A percentile compares a stretch with the other conserved stretches of the same genome.
phyloP scores from a whole-genome alignment of 2,888 invertebrate genomes.

The Pandemis corylana region DNA sequence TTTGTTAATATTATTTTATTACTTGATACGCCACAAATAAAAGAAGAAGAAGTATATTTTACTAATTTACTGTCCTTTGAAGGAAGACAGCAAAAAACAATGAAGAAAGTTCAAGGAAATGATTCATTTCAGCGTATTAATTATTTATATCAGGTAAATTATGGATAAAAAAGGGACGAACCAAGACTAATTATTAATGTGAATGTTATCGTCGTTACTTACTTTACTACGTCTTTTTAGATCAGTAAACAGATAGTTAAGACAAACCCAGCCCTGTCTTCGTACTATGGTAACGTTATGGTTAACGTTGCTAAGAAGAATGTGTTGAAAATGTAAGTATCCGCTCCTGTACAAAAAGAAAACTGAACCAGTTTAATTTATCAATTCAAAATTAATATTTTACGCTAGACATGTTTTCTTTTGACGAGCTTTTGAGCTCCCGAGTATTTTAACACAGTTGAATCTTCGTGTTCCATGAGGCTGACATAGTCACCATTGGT shows the following conservation, averaged over 20 bases:
- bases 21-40: no score
- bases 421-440: no score
- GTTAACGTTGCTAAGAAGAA: slow-evolving; percentile 85
- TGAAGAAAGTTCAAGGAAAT: slow-evolving; percentile 86
- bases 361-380: no score
- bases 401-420: no score
- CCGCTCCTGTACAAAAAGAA: no score
- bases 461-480: no score
- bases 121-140: slow-evolving; percentile 89
- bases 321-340: slow-evolving; percentile 84
- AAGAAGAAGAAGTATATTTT: no score
- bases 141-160: slow-evolving; percentile 87
- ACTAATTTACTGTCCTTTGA: background rate
- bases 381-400: no score
- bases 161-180: background rate
- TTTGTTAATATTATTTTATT: no score
- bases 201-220: slow-evolving; percentile 20
- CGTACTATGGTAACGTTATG: slow-evolving; percentile 84
- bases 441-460: no score
- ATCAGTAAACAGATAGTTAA: slow-evolving; percentile 77
- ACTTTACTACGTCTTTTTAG: slow-evolving; percentile 60
- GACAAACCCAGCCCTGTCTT: slow-evolving; percentile 72
- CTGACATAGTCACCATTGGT: no score
- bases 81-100: slow-evolving; percentile 48
- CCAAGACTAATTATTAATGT: background rate